phyloP scores from a whole-genome alignment of 2,113 vertebrate genomes.

The Pleuronectes platessa region DNA sequence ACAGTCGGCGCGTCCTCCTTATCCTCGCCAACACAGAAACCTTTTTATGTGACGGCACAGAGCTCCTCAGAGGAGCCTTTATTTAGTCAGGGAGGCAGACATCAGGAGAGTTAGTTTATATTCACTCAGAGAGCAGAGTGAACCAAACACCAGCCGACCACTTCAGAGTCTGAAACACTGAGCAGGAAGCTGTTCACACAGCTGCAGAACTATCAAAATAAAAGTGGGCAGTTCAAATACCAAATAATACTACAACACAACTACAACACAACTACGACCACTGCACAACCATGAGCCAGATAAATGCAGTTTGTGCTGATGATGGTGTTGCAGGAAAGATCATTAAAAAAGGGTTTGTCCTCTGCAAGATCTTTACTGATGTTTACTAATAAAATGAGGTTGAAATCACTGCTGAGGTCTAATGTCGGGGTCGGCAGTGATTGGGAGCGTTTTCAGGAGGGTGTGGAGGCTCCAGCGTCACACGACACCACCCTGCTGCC shows the following conservation, averaged over 20 bases:
- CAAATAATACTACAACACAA: not conserved
- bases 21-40: slow-evolving; percentile 30
- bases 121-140: slow-evolving; percentile 39
- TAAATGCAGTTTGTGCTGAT: too few relatives aligned
- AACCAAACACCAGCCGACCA: not conserved
- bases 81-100: slow-evolving; percentile 41
- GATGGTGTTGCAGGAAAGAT: too few relatives aligned
- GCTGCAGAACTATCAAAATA: not conserved
- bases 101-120: slow-evolving; percentile 43
- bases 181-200: slow-evolving; percentile 14
- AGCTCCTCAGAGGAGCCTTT: slow-evolving; percentile 58
- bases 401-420: not conserved
- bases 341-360: not conserved
- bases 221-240: not conserved
- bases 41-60: slow-evolving; percentile 37
- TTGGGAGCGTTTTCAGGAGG: not conserved
- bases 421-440: slow-evolving; percentile 7
- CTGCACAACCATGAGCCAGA: too few relatives aligned
- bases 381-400: not conserved
- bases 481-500: not conserved
- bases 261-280: not conserved
- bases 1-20: slow-evolving; percentile 22
- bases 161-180: slow-evolving; percentile 2
- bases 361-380: not conserved
- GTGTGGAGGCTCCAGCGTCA: not conserved